phyloP scores from a whole-genome alignment of 2,113 vertebrate species.

The Lichenostomus cassidix region DNA sequence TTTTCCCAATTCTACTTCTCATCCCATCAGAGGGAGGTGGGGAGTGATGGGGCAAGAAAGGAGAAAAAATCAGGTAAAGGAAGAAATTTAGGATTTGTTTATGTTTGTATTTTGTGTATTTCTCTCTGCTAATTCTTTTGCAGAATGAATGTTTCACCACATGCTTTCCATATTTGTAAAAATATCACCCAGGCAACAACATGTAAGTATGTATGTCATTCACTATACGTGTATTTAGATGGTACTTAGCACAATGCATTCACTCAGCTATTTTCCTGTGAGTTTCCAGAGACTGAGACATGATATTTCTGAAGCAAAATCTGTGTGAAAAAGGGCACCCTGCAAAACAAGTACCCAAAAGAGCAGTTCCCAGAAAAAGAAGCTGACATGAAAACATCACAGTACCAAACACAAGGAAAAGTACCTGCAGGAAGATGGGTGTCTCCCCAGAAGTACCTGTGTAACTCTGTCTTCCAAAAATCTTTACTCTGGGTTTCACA shows the following conservation, averaged over 20 bases:
- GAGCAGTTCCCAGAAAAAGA: background rate
- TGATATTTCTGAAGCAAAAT: background rate
- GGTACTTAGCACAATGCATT: background rate
- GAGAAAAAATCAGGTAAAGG: background rate
- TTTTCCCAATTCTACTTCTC: fast-evolving
- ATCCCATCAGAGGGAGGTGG: background rate
- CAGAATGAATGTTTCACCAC: background rate
- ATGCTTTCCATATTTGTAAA: background rate
- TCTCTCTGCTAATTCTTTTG: background rate
- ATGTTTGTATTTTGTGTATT: background rate
- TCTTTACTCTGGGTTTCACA: background rate
- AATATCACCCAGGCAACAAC: background rate
- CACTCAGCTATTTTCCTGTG: background rate
- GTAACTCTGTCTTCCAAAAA: background rate
- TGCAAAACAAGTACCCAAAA: background rate
- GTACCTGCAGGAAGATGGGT: background rate
- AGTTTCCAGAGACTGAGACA: background rate
- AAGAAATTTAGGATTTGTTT: background rate
- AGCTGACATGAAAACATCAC: background rate
- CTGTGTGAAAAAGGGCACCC: background rate
- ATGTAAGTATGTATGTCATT: background rate
- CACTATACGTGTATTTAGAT: background rate
- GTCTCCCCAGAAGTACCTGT: background rate
- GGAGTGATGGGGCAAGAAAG: background rate
- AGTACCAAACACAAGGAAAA: background rate